These are phyloP conservation scores for Meghimatium bilineatum DNA, from an alignment of 2,888 invertebrate genomes.

Conservation along the genomic window DNA sequence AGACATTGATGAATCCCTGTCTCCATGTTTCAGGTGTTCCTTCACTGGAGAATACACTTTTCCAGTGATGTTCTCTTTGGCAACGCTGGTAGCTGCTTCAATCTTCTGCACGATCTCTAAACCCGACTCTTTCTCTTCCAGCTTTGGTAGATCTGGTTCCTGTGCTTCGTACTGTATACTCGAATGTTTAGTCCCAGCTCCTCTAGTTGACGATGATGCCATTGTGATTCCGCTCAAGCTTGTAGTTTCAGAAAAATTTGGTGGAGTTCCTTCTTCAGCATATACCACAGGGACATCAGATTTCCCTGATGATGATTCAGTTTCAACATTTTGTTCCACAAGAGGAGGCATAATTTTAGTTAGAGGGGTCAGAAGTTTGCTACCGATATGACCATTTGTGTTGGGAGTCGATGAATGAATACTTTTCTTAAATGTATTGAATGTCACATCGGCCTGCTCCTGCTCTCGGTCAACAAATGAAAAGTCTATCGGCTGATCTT, in stretches of 20 bases:
- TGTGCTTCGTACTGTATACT: neutral
- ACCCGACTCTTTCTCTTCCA: constrained; percentile 34
- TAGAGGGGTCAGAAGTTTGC: neutral
- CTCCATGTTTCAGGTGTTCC: constrained; percentile 39
- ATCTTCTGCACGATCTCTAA: constrained; percentile 11
- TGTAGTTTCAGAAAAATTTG: constrained; percentile 90
- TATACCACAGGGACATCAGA: constrained; percentile 57
- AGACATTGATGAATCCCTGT: constrained; percentile 68
- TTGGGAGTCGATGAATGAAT: neutral
- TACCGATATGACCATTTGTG: neutral
- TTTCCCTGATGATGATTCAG: constrained; percentile 36
- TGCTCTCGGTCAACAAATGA: constrained; percentile 44
- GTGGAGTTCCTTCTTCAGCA: constrained; percentile 84
- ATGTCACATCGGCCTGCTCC: constrained; percentile 57
- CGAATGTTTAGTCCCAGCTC: neutral
- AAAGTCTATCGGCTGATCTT: constrained; percentile 32
- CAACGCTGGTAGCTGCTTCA: constrained; percentile 8
- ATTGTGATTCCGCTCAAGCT: constrained; percentile 82
- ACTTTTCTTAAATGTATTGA: constrained; percentile 48
- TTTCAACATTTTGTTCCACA: constrained; percentile 28
- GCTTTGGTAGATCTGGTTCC: constrained; percentile 26
- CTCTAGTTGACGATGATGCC: constrained; percentile 5
- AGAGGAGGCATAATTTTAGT: constrained; percentile 37
- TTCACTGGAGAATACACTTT: constrained; percentile 9
- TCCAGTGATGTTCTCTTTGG: constrained; percentile 15